Conservation (phyloP, 1,140 invertebrate genomes). For the Drosophila kepulauana region DNA sequence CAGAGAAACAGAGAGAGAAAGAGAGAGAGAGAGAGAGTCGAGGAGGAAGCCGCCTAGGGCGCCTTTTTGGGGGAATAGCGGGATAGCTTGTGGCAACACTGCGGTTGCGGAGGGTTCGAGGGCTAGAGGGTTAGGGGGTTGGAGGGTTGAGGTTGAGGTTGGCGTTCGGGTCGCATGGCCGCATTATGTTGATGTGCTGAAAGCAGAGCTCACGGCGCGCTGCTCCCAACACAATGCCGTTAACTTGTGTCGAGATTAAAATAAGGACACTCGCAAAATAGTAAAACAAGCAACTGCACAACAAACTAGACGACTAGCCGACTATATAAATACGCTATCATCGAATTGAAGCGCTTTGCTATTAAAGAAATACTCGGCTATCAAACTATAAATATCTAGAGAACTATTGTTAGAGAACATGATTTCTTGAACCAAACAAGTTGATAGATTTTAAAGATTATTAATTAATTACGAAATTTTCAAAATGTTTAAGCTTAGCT, state of each 20-base stretch:
- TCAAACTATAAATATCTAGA: too few relatives aligned
- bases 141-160: constrained; percentile 8
- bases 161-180: constrained; percentile 30
- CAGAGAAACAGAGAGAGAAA: too few relatives aligned
- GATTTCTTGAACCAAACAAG: too few relatives aligned
- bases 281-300: constrained; percentile 46
- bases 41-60: constrained; percentile 41
- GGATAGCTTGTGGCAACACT: constrained; percentile 19
- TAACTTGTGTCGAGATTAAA: constrained; percentile 83
- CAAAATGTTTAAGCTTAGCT: too few relatives aligned
- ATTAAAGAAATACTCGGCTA: too few relatives aligned
- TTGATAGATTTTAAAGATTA: too few relatives aligned
- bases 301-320: background rate
- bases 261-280: constrained; percentile 75
- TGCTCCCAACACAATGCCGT: constrained; percentile 79
- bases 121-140: background rate
- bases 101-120: constrained; percentile 26
- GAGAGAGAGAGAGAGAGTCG: constrained; percentile 6
- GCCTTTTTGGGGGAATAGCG: background rate
- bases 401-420: too few relatives aligned
- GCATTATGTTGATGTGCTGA: constrained; percentile 69
- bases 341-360: too few relatives aligned
- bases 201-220: constrained; percentile 64
- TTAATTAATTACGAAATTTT: too few relatives aligned
- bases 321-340: too few relatives aligned